Evolutionary conservation across 2,797 vertebrate species (phyloP), one percentile per base, ranked within the genome.

Genomic region (Paguma larvata): DNA sequence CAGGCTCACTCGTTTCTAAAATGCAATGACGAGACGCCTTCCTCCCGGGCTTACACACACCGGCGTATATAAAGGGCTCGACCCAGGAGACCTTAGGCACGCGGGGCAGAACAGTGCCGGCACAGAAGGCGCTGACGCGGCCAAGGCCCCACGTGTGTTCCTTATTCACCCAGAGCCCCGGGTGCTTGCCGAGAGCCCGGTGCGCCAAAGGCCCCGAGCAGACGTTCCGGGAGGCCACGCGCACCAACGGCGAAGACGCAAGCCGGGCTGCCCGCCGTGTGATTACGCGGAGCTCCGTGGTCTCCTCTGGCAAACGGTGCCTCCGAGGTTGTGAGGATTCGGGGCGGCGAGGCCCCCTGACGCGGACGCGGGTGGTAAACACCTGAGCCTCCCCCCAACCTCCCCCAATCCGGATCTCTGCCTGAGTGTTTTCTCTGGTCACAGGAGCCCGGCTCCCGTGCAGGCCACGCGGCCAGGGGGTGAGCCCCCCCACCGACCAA

Each of bases 181-280:
- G 56, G 51, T 0, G 4, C 56, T 84, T 51, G 67, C 15, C 5
- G 2, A 8, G 21, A 59, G 32, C 46, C 85, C 2, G 30, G 73
- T 41, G 27, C 25, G 6, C 4, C 4, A 15, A 38, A 75, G 65
- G 2, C 16, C 12, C 51, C 0, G 23, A 48, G 21, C 41, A 34
- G 30, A 25, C 56, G n/a, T 53, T 78, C 16, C 6, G 27, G 70
- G 68, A 95, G 51, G 56, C 32, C 14, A n/a, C 32, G n/a, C 0
- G 0, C 0, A 4, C 75, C 19, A 32, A 23, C 0, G 2, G 30
- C 6, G 16, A 59, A 46, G 59, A 53, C n/a, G 9, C 2, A 2
- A 44, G 44, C n/a, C 9, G 0, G 21, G 15, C 32, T 3, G 59
- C 25, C 44, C 2, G 34, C 23, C 6, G 7, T 3, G 16, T 32